Evolutionary conservation across 2,888 invertebrate species (phyloP).

Genomic region (Galerucella calmariensis): DNA sequence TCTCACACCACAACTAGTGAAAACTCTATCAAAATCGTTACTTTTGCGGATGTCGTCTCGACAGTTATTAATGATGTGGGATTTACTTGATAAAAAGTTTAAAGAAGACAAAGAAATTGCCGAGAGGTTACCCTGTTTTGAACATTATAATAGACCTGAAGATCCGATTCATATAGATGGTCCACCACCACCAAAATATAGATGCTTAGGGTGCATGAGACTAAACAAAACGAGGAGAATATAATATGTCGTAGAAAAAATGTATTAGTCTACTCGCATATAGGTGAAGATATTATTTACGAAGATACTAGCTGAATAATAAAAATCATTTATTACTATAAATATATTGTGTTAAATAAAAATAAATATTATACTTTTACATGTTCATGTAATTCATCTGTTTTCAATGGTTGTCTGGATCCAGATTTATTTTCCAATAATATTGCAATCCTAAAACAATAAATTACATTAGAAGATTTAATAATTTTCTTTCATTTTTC

Average conservation of each 20-base stretch:
- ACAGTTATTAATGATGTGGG: constrained; percentile 37
- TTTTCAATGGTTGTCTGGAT: not conserved
- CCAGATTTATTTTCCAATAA: not conserved
- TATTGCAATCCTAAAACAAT: not conserved
- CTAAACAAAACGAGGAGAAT: constrained; percentile 1
- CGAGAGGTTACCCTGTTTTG: constrained; percentile 42
- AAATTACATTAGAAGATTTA: not conserved
- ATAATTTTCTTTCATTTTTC: too few relatives aligned
- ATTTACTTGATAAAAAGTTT: constrained; percentile 31
- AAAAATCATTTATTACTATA: too few relatives aligned
- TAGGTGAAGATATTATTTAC: too few relatives aligned
- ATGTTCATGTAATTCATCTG: not conserved
- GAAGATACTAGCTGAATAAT: too few relatives aligned
- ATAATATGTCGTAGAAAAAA: not conserved
- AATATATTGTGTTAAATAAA: not conserved
- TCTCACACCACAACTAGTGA: constrained; percentile 29
- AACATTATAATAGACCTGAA: constrained; percentile 45
- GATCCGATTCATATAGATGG: constrained; percentile 45
- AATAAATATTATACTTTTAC: not conserved
- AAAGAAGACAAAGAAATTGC: constrained; percentile 39
- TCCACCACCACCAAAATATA: constrained; percentile 43
- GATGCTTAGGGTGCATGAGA: constrained; percentile 36
- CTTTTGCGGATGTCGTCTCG: constrained; percentile 32
- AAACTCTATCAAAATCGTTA: constrained; percentile 30
- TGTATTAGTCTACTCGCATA: too few relatives aligned